Percentiles rank a stretch among this genome's conserved stretches.
phyloP scores from a whole-genome alignment of 2,888 invertebrate genomes.

The Xestia ashworthii region DNA sequence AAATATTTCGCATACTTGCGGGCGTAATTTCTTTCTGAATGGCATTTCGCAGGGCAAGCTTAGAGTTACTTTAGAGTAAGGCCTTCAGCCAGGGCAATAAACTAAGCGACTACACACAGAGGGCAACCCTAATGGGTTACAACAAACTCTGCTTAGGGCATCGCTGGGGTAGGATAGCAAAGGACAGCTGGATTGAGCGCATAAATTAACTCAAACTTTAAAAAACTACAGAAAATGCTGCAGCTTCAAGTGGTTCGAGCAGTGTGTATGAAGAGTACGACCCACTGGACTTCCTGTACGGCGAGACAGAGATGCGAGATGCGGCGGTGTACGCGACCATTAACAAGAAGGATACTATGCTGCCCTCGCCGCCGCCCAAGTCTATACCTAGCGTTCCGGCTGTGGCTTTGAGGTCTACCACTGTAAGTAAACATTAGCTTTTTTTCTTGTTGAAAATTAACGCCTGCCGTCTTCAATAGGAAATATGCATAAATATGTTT shows the following conservation, averaged over 20 bases:
- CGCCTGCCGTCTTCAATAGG: too few relatives aligned
- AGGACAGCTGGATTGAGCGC: not conserved
- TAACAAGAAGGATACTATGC: slow-evolving; percentile 80
- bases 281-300: slow-evolving; percentile 87
- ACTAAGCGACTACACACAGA: not conserved
- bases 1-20: not conserved
- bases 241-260: slow-evolving; percentile 81
- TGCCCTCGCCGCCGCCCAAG: slow-evolving; percentile 88
- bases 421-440: slow-evolving; percentile 75
- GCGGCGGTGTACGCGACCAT: slow-evolving; percentile 85
- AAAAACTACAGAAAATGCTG: slow-evolving; percentile 79
- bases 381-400: slow-evolving; percentile 83
- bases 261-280: slow-evolving; percentile 89
- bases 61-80: not conserved
- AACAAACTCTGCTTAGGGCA: not conserved
- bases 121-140: not conserved
- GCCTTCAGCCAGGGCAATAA: not conserved
- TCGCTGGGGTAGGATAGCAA: not conserved
- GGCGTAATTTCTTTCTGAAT: not conserved
- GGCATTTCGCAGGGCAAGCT: not conserved
- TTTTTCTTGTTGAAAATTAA: not conserved
- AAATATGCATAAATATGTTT: too few relatives aligned
- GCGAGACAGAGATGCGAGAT: slow-evolving; percentile 88
- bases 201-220: not conserved
- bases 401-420: slow-evolving; percentile 82